phyloP scores from a whole-genome alignment of 1,140 invertebrate genomes.

The Drosophila repleta region DNA sequence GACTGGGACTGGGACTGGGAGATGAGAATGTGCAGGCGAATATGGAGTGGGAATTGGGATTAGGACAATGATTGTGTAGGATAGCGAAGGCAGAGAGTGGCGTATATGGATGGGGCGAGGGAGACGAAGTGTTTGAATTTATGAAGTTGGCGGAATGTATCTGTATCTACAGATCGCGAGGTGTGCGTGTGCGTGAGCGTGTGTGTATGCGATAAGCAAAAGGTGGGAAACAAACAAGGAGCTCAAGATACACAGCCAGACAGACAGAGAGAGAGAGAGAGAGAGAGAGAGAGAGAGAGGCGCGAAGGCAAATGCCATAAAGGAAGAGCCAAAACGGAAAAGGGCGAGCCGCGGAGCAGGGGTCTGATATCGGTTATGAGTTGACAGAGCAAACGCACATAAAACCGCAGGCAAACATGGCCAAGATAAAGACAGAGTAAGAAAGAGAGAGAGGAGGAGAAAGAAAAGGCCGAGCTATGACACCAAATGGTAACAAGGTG shows the following conservation, averaged over 20 bases:
- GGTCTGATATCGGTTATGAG: constrained; percentile 33
- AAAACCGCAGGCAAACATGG: constrained; percentile 46
- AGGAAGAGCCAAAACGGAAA: constrained; percentile 36
- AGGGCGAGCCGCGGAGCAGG: constrained; percentile 14
- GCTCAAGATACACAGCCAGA: constrained; percentile 6
- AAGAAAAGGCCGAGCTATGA: constrained; percentile 15
- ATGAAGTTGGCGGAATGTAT: constrained; percentile 52
- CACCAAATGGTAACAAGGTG: constrained; percentile 41
- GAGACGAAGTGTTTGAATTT: constrained; percentile 52
- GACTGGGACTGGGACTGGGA: not conserved
- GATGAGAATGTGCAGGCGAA: constrained; percentile 5
- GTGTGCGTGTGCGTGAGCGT: constrained; percentile 9
- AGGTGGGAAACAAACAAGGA: constrained; percentile 60
- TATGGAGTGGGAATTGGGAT: constrained; percentile 39
- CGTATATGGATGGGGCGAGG: not conserved
- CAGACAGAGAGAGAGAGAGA: not conserved
- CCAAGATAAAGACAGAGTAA: constrained; percentile 16
- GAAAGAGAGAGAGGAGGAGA: not conserved
- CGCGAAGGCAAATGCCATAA: constrained; percentile 20
- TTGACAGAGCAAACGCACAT: constrained; percentile 49
- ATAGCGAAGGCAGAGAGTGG: not conserved
- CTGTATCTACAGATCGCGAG: constrained; percentile 40
- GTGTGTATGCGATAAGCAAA: constrained; percentile 37
- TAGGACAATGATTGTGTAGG: constrained; percentile 45
- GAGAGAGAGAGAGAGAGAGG: not conserved